Conservation (phyloP, 2,888 invertebrate species). For the Eristalis pertinax region DNA sequence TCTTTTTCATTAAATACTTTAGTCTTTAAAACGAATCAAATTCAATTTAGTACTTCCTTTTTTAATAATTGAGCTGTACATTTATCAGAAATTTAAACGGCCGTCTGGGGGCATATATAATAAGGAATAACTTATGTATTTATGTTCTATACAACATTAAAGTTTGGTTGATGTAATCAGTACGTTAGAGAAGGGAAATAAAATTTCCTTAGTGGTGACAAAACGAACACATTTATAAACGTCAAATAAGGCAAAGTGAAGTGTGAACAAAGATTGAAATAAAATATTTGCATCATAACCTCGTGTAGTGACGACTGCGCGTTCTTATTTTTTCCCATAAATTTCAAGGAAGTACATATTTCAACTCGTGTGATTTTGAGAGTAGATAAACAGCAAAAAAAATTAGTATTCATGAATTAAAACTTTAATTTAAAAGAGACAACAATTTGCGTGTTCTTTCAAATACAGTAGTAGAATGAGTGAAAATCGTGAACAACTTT, state of each 20-base stretch:
- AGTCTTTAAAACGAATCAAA: no score
- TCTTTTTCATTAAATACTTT: no score
- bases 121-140: no score
- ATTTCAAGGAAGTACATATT: constrained; percentile 10
- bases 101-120: background rate
- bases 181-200: constrained; percentile 16
- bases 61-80: no score
- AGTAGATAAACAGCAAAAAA: constrained; percentile 26
- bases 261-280: background rate
- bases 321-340: constrained; percentile 9
- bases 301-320: constrained; percentile 56
- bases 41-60: no score
- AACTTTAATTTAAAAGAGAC: background rate
- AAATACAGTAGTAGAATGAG: constrained; percentile 77
- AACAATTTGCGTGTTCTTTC: constrained; percentile 31
- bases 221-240: constrained; percentile 16
- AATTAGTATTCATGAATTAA: constrained; percentile 48
- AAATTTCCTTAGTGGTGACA: constrained; percentile 10
- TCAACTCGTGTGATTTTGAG: constrained; percentile 18
- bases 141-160: background rate
- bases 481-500: constrained; percentile 83
- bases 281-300: constrained; percentile 54
- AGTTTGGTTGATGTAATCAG: background rate
- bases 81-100: background rate
- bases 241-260: constrained; percentile 26